Evolutionary conservation across 2,888 invertebrate species (phyloP).

Genomic region (Lysandra bellargus): DNA sequence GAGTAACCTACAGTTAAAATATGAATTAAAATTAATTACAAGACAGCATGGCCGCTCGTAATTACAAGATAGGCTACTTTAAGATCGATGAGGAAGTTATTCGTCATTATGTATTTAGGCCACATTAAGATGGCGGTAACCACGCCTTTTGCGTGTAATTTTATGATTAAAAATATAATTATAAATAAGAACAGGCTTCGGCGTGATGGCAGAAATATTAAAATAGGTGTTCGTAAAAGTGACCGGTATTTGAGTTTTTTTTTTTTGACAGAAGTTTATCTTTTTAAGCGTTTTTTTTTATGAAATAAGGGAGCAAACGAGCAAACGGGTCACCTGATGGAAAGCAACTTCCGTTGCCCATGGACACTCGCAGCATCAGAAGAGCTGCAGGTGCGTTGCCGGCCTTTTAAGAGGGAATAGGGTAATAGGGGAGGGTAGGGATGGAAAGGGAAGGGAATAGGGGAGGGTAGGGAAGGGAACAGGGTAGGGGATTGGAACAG

Average conservation of each 20-base stretch:
- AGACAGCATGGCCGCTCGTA: background rate
- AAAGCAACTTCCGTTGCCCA: too few relatives aligned
- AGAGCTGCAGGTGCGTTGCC: too few relatives aligned
- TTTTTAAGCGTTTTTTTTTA: too few relatives aligned
- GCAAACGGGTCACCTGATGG: too few relatives aligned
- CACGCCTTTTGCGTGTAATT: conserved; percentile 1
- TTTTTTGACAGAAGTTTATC: background rate
- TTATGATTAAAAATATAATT: background rate
- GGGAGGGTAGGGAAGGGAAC: too few relatives aligned
- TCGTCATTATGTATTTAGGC: conserved; percentile 12
- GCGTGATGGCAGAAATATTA: background rate
- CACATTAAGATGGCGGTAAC: background rate
- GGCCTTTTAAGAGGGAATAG: too few relatives aligned
- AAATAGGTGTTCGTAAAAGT: background rate
- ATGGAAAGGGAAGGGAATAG: too few relatives aligned
- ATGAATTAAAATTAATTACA: background rate
- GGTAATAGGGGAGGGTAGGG: too few relatives aligned
- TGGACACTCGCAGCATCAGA: too few relatives aligned
- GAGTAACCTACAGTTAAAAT: background rate
- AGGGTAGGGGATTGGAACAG: too few relatives aligned
- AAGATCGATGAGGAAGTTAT: background rate
- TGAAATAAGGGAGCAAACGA: too few relatives aligned
- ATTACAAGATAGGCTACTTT: background rate
- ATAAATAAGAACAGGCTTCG: background rate
- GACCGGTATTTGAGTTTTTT: background rate